phyloP scores from a whole-genome alignment of 2,888 invertebrate species.

The Meloe dianella region DNA sequence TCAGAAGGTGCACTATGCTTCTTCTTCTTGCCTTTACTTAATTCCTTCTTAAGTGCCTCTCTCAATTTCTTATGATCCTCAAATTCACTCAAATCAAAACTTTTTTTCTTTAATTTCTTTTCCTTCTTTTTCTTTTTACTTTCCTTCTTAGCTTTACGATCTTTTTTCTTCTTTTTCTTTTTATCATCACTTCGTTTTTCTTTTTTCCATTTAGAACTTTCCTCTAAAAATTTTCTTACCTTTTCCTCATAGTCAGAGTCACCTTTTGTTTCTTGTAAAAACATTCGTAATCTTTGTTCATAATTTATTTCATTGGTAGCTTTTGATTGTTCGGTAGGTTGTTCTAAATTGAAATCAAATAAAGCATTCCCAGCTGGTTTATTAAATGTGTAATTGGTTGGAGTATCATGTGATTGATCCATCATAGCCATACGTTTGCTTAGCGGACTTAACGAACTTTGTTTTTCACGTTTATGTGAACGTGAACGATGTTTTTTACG shows the following conservation, averaged over 20 bases:
- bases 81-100: constrained; percentile 70
- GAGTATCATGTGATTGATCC: constrained; percentile 63
- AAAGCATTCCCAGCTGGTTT: constrained; percentile 66
- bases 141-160: constrained; percentile 71
- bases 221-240: constrained; percentile 84
- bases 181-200: constrained; percentile 71
- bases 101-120: constrained; percentile 72
- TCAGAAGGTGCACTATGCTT: constrained; percentile 54
- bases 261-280: constrained; percentile 76
- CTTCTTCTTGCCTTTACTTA: constrained; percentile 57
- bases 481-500: constrained; percentile 66
- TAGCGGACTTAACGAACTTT: constrained; percentile 78
- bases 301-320: constrained; percentile 42
- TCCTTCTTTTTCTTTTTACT: constrained; percentile 77
- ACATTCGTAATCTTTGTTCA: constrained; percentile 63
- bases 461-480: constrained; percentile 65
- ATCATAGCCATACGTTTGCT: constrained; percentile 84
- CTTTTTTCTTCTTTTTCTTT: constrained; percentile 66
- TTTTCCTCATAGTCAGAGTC: constrained; percentile 86
- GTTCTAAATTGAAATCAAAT: constrained; percentile 61
- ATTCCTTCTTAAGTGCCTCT: constrained; percentile 70
- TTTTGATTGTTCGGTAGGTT: constrained; percentile 53
- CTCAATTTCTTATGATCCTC: constrained; percentile 71
- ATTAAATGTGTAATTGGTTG: constrained; percentile 71
- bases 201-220: constrained; percentile 80